Conservation (phyloP, 2,797 vertebrate species). For the Neopelma chrysocephalum region DNA sequence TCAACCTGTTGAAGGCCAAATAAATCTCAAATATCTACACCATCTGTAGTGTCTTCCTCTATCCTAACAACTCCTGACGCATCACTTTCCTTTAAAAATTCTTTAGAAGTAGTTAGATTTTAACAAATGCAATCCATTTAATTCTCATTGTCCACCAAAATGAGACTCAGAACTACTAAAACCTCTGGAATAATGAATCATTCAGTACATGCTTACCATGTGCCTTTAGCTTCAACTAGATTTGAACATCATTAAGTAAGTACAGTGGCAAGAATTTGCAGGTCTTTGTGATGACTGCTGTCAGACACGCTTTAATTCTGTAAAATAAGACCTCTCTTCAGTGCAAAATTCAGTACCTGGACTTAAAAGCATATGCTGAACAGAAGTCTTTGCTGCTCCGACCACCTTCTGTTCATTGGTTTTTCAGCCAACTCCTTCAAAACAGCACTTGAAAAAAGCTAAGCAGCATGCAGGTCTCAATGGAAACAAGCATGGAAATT, state of each 20-base stretch:
- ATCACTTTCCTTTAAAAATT: background rate
- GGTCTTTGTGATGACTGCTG: background rate
- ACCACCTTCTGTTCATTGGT: background rate
- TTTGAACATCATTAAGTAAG: accelerated
- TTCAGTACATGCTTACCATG: background rate
- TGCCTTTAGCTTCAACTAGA: background rate
- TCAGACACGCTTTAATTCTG: background rate
- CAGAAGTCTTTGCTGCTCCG: background rate
- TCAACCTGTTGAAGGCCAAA: background rate
- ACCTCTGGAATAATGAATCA: background rate
- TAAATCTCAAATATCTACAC: background rate
- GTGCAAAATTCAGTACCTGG: background rate
- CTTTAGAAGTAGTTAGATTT: background rate
- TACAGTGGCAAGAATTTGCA: background rate
- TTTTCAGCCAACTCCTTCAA: background rate
- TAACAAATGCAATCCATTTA: background rate
- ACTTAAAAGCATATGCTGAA: background rate
- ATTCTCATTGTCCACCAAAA: background rate
- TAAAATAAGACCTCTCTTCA: background rate
- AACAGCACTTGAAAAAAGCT: background rate
- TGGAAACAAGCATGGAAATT: background rate
- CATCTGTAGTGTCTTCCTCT: background rate
- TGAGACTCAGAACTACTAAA: background rate
- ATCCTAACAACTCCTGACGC: background rate
- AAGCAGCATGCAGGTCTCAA: background rate